Evolutionary conservation across 1,140 invertebrate species (phyloP), one percentile per base, ranked within the genome.

Genomic region (Rhyacophila brunnea): DNA sequence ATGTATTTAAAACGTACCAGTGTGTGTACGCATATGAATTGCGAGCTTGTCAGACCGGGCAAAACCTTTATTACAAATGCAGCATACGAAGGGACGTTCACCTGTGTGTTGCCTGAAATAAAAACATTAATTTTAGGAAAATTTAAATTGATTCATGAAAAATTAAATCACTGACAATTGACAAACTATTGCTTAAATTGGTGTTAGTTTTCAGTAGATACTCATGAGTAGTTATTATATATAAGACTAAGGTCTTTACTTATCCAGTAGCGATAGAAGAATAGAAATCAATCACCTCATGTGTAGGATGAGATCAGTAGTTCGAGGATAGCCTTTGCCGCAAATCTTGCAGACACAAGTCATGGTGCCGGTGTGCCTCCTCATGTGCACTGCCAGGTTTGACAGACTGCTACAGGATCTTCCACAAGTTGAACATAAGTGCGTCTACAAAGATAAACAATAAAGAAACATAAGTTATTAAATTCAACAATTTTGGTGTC

Each of bases 321-420:
- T 77, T 46, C 84, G 75, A 35, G 85, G 85, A 66, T 86, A 88
- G 0, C 84, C 85, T 67, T 83, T 84, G 1, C 82, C 83, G 54
- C 86, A 88, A 1, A 81, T 79, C 34, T 79, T 78, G 56, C 86
- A 88, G 1, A 80, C 71, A 58, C 80, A 78, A 17, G 81, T 82
- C 43, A 81, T 82, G 34, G 81, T 79, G 1, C 85, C 84, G 0
- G 78, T 80, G 61, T 87, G 86, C 23, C 84, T 68, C 7, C 82
- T 77, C 69, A 84, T 73, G 44, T 87, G 85, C 4, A 79, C 71
- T 15, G 73, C 71, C 60, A 74, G 68, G 59, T 75, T 74, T 2
- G 68, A 69, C 0, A 63, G 60, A 0, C 59, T 67, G 7, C 62
- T 67, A 20, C 61, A 69, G 1, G 36, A 49, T 3, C 62, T 61